Base-by-base conservation (phyloP, 1,140 invertebrate genomes). In the Colletes latitarsis region DNA sequence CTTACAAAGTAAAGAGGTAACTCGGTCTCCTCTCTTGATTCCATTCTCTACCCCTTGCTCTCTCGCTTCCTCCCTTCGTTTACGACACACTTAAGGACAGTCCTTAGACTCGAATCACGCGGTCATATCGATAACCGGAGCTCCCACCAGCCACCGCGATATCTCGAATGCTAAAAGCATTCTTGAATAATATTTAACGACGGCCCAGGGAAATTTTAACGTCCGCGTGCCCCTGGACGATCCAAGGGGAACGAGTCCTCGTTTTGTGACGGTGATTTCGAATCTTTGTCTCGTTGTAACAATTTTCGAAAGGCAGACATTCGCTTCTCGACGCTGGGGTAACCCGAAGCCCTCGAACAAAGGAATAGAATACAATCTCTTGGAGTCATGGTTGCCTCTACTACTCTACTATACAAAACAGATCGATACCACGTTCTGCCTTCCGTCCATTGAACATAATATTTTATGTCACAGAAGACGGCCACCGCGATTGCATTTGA, bases 1-100 rank as follows among this genome's bases (percentile, higher is more conserved):
- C 89, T 89, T 90, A 90, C 91, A 92, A 92, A 92, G 90, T 92
- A 84, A 72, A 85, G 68, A 67, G 39, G 15, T 9, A 21, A 72
- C 39, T 49, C 39, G 14, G 10, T 17, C 53, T 46, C 53, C 58
- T 75, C 63, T 21, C 30, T 52, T 5, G 4, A 9, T 14, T 39
- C 30, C 39, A 14, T 43, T 43, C 49, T 46, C 15, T 58, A 15
- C 30, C 17, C 21, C 21, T 30, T 15, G 3, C 10, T 21, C 15
- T 43, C 6, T 70, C 57, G 64, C 68, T 30, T n/a, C 30, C 43
- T 57, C 52, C 62, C 74, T 77, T 81, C 53, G 77, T 88, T 90
- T 89, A 89, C 86, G 88, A 84, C 82, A 85, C 77, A 83, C 89
- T 90, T 90, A 85, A 82, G 73, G 79, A 77, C 78, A 84, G 69